phyloP scores from a whole-genome alignment of 2,797 vertebrate genomes.

The Hydrolagus colliei region DNA sequence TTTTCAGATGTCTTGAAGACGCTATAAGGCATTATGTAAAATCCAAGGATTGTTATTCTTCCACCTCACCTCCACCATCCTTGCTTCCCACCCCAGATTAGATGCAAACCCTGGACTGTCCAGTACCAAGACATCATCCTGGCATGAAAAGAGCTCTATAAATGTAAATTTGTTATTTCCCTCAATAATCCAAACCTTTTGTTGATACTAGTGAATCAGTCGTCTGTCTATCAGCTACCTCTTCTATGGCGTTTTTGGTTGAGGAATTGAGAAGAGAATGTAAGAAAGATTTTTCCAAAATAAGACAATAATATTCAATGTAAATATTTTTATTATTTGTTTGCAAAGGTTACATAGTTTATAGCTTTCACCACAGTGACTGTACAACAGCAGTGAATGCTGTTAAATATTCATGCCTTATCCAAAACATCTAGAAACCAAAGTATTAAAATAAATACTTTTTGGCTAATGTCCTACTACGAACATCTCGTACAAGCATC shows the following conservation, averaged over 20 bases:
- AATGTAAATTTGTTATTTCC: too few species aligned
- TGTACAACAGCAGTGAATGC: constrained; percentile 12
- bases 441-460: background rate
- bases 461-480: background rate
- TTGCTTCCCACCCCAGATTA: too few species aligned
- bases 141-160: too few species aligned
- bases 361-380: constrained; percentile 6
- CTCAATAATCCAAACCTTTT: too few species aligned
- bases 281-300: background rate
- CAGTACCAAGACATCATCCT: too few species aligned
- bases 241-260: background rate
- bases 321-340: constrained; percentile 27
- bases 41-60: too few species aligned
- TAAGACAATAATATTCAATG: background rate
- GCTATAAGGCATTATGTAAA: too few species aligned
- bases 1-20: too few species aligned
- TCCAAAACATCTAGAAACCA: constrained; percentile 6
- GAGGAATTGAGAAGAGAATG: background rate
- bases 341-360: constrained; percentile 4
- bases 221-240: too few species aligned
- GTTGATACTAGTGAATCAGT: too few species aligned
- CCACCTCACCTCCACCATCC: too few species aligned
- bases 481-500: background rate
- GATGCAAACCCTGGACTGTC: too few species aligned
- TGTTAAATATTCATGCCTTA: background rate